These are phyloP conservation scores for Cricetomys ansorgei DNA, from an alignment of 2,113 vertebrate species.

Conservation along the genomic window DNA sequence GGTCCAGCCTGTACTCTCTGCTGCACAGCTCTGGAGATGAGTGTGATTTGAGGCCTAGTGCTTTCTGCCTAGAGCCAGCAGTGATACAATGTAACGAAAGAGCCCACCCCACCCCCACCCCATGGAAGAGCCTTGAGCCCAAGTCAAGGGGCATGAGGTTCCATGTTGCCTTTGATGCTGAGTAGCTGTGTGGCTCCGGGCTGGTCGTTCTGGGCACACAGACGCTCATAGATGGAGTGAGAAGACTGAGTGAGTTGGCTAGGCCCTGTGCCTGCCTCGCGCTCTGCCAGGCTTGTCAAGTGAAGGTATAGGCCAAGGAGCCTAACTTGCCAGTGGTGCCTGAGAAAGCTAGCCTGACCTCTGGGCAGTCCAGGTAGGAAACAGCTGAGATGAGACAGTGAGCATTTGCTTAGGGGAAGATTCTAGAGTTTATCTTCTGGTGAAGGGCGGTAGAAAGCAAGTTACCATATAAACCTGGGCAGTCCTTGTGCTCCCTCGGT, in stretches of 20 bases:
- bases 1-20: background rate
- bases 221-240: background rate
- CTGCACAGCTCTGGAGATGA: background rate
- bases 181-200: slow-evolving; percentile 1
- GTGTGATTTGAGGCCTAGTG: background rate
- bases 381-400: background rate
- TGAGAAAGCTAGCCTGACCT: background rate
- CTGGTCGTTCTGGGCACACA: background rate
- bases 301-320: background rate
- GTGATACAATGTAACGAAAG: background rate
- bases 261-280: background rate
- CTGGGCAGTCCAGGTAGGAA: background rate
- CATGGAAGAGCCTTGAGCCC: background rate
- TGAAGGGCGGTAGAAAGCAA: background rate
- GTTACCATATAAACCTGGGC: background rate
- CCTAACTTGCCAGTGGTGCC: background rate
- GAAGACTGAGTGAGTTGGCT: background rate
- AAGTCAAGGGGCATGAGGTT: background rate
- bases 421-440: background rate
- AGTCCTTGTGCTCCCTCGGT: background rate
- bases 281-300: background rate
- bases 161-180: background rate
- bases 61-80: background rate
- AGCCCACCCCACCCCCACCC: background rate
- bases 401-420: background rate